Evolutionary conservation across 2,888 invertebrate genomes (phyloP), one percentile per base, ranked within the genome.

Genomic region (Thelaira solivaga): DNA sequence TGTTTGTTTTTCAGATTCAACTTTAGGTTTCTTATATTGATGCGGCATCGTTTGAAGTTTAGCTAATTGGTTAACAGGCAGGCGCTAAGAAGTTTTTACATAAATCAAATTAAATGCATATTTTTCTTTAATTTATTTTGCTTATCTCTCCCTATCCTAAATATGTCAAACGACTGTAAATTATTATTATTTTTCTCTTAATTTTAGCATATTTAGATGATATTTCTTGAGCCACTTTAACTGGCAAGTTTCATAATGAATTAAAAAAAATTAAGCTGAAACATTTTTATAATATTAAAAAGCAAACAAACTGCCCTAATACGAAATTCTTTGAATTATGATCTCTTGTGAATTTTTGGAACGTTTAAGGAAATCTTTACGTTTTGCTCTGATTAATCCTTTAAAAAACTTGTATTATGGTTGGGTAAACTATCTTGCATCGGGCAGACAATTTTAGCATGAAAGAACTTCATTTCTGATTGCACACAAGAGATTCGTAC

Each of bases 61-160:
- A 20, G 53, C 75, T 72, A 80, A 76, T 74, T 74, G 75, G 59
- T 76, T 69, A 36, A 72, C 43, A 73, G 71, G 69, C 62, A 47
- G 55, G 78, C 78, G 78, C 78, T 78, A 78, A 78, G 69, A 78
- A 74, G 69, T 71, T 74, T 41, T 36, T 8, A 2, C 69, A 78
- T 78, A 71, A 78, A 78, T 78, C 78, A 78, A 51, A 71, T 34
- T 11, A 53, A 47, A 53, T 64, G 36, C 4, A 64, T 64, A 20
- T 51, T 68, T 68, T 51, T 29, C 49, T n/a, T n/a, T 45, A 49
- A 2, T 49, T 20, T 34, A 10, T n/a, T n/a, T 36, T 13, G 20
- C 16, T 31, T 24, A 8, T 31, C 18, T 6, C 11, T 1, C 13
- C 24, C 36, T 61, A 39, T 34, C 29, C 29, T 20, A 31, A 29